Percentiles rank a stretch among this genome's conserved stretches.
Evolutionary conservation across 1,140 invertebrate genomes (phyloP).

Genomic region (Bradysia coprophila): DNA sequence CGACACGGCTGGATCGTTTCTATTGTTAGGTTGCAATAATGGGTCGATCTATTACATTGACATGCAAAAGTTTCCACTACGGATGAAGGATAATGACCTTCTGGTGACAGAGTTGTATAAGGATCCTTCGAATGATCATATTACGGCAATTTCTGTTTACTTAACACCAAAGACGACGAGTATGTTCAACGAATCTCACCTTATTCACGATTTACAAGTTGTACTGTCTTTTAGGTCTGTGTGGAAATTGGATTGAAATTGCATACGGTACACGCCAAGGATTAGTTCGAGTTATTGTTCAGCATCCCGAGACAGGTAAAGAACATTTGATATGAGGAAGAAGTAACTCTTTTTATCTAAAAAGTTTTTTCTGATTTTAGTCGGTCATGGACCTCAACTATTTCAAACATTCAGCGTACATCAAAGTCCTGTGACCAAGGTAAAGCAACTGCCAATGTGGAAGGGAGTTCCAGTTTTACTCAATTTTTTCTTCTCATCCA

Average conservation of each 20-base stretch:
- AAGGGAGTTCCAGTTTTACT: no score
- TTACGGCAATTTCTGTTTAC: conserved; percentile 97
- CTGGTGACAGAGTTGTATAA: conserved; percentile 91
- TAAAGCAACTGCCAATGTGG: no score
- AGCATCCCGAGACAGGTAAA: conserved; percentile 96
- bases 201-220: conserved; percentile 3
- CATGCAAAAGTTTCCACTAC: conserved; percentile 97
- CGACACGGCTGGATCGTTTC: conserved; percentile 89
- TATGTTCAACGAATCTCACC: conserved; percentile 23
- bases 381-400: conserved; percentile 90
- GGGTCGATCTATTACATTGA: conserved; percentile 97
- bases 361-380: no score
- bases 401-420: conserved; percentile 98
- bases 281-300: conserved; percentile 89
- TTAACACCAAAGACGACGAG: conserved; percentile 88
- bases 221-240: conserved; percentile 48
- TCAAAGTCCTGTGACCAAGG: conserved; percentile 86
- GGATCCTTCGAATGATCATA: conserved; percentile 85
- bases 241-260: conserved; percentile 98
- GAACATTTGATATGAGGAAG: no score
- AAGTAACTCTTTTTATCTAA: no score
- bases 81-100: conserved; percentile 98
- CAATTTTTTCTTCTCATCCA: not conserved
- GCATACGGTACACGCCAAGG: conserved; percentile 94
- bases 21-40: conserved; percentile 86